Evolutionary conservation across 2,888 invertebrate genomes (phyloP).

Genomic region (Himalopsyche tibetana): DNA sequence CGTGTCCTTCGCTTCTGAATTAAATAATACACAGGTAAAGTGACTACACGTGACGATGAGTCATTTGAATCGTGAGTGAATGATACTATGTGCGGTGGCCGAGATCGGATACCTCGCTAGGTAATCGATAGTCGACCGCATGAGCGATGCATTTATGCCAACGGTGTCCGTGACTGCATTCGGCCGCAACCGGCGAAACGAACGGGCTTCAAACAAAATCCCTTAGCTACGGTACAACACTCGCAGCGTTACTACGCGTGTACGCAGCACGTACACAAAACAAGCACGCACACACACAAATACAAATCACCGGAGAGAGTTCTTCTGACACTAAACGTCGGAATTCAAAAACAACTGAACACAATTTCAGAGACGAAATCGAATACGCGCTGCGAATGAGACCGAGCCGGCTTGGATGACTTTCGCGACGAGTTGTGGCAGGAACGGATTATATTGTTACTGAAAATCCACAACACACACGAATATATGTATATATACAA

Average conservation of each 20-base stretch:
- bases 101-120: background rate
- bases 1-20: constrained; percentile 25
- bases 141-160: constrained; percentile 34
- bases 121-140: constrained; percentile 16
- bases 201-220: constrained; percentile 6
- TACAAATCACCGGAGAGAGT: constrained; percentile 19
- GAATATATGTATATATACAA: background rate
- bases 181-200: constrained; percentile 7
- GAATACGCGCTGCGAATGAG: background rate
- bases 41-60: constrained; percentile 17
- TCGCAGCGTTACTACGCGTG: constrained; percentile 14
- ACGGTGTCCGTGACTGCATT: background rate
- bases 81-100: background rate
- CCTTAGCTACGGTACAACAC: background rate
- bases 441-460: background rate
- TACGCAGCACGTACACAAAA: constrained; percentile 35
- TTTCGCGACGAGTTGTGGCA: constrained; percentile 33
- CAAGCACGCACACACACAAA: constrained; percentile 37
- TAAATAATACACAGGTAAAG: background rate
- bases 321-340: background rate
- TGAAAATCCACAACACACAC: constrained; percentile 31
- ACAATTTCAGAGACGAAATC: constrained; percentile 6
- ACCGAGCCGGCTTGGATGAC: background rate
- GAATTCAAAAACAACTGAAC: background rate
- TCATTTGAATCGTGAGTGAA: background rate